These are phyloP conservation scores for Labeo calbasu DNA, from an alignment of 2,797 vertebrate genomes.

Conservation along the genomic window DNA sequence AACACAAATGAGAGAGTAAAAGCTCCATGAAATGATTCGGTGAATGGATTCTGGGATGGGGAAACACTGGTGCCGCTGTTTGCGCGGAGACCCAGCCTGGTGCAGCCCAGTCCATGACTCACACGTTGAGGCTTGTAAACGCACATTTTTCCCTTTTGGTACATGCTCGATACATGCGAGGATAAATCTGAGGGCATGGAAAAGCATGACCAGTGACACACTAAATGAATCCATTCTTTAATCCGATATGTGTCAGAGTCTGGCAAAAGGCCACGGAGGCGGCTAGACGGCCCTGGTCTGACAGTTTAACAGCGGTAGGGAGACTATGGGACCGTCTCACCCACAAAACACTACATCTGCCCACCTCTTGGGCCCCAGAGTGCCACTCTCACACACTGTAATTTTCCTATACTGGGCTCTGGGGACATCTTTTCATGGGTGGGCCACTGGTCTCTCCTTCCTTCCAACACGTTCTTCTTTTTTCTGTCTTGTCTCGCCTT, in stretches of 20 bases:
- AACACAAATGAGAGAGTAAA: slow-evolving; percentile 9
- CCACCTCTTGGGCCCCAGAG: slow-evolving; percentile 33
- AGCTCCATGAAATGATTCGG: slow-evolving; percentile 3
- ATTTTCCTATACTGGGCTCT: slow-evolving; percentile 68
- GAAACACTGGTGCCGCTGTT: slow-evolving; percentile 18
- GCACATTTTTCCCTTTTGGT: slow-evolving; percentile 23
- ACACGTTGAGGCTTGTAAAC: slow-evolving; percentile 17
- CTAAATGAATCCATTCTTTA: slow-evolving; percentile 35
- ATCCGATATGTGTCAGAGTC: slow-evolving; percentile 26
- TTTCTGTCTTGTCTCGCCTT: neutral
- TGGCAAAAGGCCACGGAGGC: slow-evolving; percentile 20
- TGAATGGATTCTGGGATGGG: slow-evolving; percentile 4
- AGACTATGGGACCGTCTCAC: slow-evolving; percentile 14
- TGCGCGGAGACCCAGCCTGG: neutral
- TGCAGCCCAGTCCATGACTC: slow-evolving; percentile 10
- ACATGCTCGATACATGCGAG: slow-evolving; percentile 18
- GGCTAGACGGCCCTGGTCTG: slow-evolving; percentile 24
- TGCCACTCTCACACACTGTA: slow-evolving; percentile 63
- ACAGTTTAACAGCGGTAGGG: slow-evolving; percentile 39
- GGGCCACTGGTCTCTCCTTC: slow-evolving; percentile 28
- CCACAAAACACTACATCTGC: slow-evolving; percentile 26
- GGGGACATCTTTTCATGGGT: slow-evolving; percentile 68
- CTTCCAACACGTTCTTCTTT: neutral
- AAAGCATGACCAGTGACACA: slow-evolving; percentile 24
- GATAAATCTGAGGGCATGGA: slow-evolving; percentile 26